Evolutionary conservation across 2,113 vertebrate genomes (phyloP).

Genomic region (Dicentrarchus labrax): DNA sequence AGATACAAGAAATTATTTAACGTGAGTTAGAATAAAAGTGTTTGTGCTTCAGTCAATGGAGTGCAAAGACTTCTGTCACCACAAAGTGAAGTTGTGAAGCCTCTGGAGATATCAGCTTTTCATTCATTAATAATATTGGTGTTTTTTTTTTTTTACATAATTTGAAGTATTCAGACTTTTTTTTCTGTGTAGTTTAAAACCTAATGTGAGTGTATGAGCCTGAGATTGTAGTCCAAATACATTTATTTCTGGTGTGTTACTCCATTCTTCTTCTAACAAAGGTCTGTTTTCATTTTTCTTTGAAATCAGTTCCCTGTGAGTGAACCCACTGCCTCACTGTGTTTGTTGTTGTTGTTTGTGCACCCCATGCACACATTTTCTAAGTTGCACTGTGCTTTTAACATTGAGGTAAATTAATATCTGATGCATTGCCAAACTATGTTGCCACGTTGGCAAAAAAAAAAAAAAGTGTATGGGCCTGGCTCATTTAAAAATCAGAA

Average conservation of each 20-base stretch:
- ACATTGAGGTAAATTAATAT: constrained; percentile 24
- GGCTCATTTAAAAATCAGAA: constrained; percentile 40
- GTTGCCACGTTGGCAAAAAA: constrained; percentile 22
- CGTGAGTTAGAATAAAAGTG: neutral
- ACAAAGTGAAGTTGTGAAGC: neutral
- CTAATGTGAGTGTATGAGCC: neutral
- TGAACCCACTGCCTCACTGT: neutral
- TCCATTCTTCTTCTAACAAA: neutral
- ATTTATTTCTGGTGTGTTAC: no score
- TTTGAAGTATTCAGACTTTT: neutral
- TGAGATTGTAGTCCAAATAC: neutral
- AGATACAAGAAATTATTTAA: neutral
- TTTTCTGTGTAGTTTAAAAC: neutral
- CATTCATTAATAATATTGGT: neutral
- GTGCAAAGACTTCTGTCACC: neutral
- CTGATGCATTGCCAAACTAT: constrained; percentile 22
- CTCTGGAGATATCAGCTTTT: neutral
- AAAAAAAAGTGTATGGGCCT: neutral
- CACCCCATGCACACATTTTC: neutral
- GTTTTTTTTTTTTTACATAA: neutral
- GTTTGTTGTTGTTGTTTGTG: neutral
- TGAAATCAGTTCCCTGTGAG: neutral
- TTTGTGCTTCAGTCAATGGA: neutral
- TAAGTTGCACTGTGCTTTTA: neutral
- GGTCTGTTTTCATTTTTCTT: neutral